These are phyloP conservation scores for Leptopilina boulardi DNA, from an alignment of 1,140 invertebrate genomes.

Conservation along the genomic window DNA sequence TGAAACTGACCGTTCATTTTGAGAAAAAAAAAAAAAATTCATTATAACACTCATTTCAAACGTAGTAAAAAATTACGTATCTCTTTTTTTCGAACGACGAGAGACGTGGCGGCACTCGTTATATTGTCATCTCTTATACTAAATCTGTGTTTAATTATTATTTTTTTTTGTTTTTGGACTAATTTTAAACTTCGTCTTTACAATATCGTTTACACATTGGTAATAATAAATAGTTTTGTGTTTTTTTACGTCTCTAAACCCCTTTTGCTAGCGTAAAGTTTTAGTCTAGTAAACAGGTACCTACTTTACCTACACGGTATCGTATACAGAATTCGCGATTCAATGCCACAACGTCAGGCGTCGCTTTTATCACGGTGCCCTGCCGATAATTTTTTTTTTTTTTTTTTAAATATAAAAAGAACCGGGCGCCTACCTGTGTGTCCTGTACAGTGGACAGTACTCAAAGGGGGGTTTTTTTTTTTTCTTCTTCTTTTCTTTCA, in stretches of 20 bases:
- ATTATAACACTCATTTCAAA: constrained; percentile 20
- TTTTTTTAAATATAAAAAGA: constrained; percentile 45
- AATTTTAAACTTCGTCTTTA: constrained; percentile 41
- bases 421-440: constrained; percentile 42
- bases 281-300: constrained; percentile 72
- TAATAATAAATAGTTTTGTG: constrained; percentile 56
- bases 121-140: constrained; percentile 73
- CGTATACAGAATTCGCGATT: constrained; percentile 75
- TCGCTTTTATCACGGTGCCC: constrained; percentile 68
- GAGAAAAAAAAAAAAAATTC: background rate
- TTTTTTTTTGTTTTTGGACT: constrained; percentile 45
- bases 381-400: constrained; percentile 58
- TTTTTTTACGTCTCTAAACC: constrained; percentile 40
- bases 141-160: constrained; percentile 47
- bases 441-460: constrained; percentile 7
- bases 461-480: too few species aligned
- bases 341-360: constrained; percentile 71
- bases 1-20: constrained; percentile 45
- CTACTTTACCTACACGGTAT: constrained; percentile 76
- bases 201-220: constrained; percentile 29
- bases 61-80: constrained; percentile 16
- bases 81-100: constrained; percentile 37
- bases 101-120: constrained; percentile 64
- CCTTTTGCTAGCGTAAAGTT: constrained; percentile 61
- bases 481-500: too few species aligned